These are phyloP conservation scores for Xestoiulus laeticollis DNA, from an alignment of 2,888 invertebrate genomes.

Conservation along the genomic window DNA sequence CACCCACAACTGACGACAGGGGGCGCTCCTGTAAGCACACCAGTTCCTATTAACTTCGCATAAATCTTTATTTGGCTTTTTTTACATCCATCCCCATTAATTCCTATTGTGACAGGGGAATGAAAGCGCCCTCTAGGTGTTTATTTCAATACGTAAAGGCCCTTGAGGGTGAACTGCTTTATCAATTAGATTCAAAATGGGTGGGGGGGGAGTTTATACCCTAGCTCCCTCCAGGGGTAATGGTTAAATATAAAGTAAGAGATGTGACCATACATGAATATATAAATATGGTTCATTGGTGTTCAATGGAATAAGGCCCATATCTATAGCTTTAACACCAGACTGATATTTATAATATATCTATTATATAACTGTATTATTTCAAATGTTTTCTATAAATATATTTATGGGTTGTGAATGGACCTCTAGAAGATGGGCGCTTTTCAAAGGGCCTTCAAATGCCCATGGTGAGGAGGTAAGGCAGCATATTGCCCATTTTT, in stretches of 20 bases:
- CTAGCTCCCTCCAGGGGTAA: no score
- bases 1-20: not conserved
- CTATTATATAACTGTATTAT: no score
- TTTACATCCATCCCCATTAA: not conserved
- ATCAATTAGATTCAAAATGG: not conserved
- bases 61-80: constrained; percentile 21
- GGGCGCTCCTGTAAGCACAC: not conserved
- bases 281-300: not conserved
- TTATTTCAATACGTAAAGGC: not conserved
- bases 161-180: not conserved
- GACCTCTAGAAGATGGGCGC: not conserved
- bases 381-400: not conserved
- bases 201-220: no score
- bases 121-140: not conserved
- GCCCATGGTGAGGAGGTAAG: not conserved
- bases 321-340: no score
- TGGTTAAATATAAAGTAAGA: no score
- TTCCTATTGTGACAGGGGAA: not conserved
- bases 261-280: not conserved
- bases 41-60: constrained; percentile 23
- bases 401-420: not conserved
- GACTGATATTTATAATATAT: no score
- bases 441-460: not conserved
- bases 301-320: no score
- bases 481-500: not conserved